Evolutionary conservation across 2,888 invertebrate genomes (phyloP).

Genomic region (Erynnis tages): DNA sequence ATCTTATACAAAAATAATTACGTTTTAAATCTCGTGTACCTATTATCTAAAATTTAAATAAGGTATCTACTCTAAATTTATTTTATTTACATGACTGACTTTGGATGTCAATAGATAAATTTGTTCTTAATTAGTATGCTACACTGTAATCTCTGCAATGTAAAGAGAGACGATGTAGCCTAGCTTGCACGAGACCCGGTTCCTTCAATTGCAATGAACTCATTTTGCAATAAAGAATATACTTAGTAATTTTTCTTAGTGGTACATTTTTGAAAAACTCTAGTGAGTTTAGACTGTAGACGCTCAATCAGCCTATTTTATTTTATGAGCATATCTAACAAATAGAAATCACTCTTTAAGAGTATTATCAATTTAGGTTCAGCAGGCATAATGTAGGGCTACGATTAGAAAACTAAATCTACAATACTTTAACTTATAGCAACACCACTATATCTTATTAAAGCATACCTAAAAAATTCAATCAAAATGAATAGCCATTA

Average conservation of each 20-base stretch:
- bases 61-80: constrained; percentile 35
- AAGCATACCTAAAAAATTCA: constrained; percentile 51
- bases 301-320: no score
- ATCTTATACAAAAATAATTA: constrained; percentile 62
- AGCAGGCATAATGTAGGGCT: constrained; percentile 2
- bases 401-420: constrained; percentile 16
- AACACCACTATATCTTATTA: constrained; percentile 42
- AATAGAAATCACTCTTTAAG: constrained; percentile 18
- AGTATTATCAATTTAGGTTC: constrained; percentile 6
- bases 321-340: background rate
- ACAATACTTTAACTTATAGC: constrained; percentile 19
- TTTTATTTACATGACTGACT: constrained; percentile 58
- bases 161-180: background rate
- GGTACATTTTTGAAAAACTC: background rate
- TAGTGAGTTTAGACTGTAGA: no score
- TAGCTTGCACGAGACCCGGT: constrained; percentile 34
- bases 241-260: background rate
- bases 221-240: background rate
- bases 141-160: constrained; percentile 1
- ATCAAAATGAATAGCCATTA: constrained; percentile 45
- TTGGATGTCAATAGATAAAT: constrained; percentile 39
- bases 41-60: constrained; percentile 31
- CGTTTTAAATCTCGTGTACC: constrained; percentile 41
- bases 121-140: constrained; percentile 21
- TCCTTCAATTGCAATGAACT: constrained; percentile 17